Base-by-base conservation (phyloP, 2,113 vertebrate genomes). In the Hippocampus abdominalis region DNA sequence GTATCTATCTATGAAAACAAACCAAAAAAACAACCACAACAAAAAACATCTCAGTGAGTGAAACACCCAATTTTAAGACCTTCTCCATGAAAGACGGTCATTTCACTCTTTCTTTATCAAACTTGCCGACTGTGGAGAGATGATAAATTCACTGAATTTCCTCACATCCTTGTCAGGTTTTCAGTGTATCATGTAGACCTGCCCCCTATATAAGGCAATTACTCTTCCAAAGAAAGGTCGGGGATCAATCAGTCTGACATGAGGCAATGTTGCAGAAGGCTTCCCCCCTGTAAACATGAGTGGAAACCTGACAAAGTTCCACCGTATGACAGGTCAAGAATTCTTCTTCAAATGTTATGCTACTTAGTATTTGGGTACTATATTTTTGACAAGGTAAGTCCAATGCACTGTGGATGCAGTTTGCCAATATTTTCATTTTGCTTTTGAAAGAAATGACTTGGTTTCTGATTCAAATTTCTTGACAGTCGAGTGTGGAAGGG, bases 211-310 rank as follows among this genome's bases (percentile, higher is more conserved):
- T 69, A 66, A 69, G 70, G 53, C 75, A 51, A 72, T 81, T 81
- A 79, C 63, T 80, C 39, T 66, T 49, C 29, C 32, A 29, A 61
- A 48, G 78, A 69, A 72, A 77, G 68, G 68, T 81, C 66, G 60
- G 8, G 76, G 74, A 83, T 90, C 84, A 78, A 81, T 90, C 86
- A 81, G 44, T 56, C 81, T 86, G 84, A 80, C 88, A 80, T 64
- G 62, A 79, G 78, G 62, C 40, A 39, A 77, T 71, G 69, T 20
- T 64, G 16, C 0, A 12, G 67, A 53, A 75, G 71, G 60, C 68
- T 72, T 77, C 84, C 78, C 78, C 78, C 53, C 75, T 51, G 77
- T 67, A 53, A 80, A 76, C 73, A 79, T 69, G 69, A 78, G 68
- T 78, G 48, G 62, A 72, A 80, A 27, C 27, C 20, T 18, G 13